A percentile compares a stretch with the other conserved stretches of the same genome.
Evolutionary conservation across 1,140 invertebrate genomes (phyloP).

Genomic region (Myzus persicae): DNA sequence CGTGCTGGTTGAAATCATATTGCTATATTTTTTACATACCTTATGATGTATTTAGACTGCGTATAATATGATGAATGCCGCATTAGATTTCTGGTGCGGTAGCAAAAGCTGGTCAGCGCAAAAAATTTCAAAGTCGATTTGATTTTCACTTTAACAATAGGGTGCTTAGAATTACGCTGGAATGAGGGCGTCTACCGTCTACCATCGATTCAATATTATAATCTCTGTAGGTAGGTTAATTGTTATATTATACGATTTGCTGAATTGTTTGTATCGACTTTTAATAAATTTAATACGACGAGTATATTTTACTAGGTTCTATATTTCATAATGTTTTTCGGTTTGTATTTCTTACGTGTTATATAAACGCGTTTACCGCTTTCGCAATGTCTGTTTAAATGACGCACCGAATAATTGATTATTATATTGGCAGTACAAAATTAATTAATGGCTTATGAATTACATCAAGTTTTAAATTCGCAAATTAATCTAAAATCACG

Average conservation of each 20-base stretch:
- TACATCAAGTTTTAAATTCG: background rate
- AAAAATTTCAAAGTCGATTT: background rate
- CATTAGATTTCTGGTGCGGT: no score
- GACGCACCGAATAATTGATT: background rate
- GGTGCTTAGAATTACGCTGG: background rate
- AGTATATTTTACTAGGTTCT: no score
- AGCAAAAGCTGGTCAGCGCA: no score
- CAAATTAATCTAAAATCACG: background rate
- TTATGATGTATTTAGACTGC: no score
- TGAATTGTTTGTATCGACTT: background rate
- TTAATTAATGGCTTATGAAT: background rate
- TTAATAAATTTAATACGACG: background rate
- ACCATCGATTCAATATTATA: background rate
- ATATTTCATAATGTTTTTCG: background rate
- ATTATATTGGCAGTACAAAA: background rate
- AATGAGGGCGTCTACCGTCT: background rate
- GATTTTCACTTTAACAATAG: background rate
- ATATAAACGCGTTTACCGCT: background rate
- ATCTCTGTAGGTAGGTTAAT: background rate
- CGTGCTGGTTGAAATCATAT: no score
- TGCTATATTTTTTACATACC: no score
- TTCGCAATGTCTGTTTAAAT: background rate
- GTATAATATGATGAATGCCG: no score
- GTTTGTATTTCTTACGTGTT: background rate
- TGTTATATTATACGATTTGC: background rate